Percentiles rank a stretch among this genome's conserved stretches.
phyloP scores from a whole-genome alignment of 2,113 vertebrate genomes.

The Polypterus bichir region DNA sequence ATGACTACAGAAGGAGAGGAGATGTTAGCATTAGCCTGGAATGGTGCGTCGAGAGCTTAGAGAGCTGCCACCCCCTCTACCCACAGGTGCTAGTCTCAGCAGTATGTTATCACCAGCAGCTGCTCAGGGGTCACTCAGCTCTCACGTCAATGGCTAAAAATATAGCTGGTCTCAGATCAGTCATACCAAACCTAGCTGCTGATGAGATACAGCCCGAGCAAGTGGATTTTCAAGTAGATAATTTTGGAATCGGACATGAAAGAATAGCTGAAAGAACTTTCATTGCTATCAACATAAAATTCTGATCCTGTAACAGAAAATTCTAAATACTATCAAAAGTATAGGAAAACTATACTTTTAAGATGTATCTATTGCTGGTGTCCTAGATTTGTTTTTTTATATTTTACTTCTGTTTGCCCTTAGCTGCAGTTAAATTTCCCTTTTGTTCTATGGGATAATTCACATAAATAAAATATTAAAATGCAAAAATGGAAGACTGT shows the following conservation, averaged over 20 bases:
- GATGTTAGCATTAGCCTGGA: background rate
- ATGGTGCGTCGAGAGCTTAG: background rate
- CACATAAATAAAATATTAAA: background rate
- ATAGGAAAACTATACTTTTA: no score
- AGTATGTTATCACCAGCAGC: background rate
- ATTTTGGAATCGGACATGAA: background rate
- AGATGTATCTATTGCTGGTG: no score
- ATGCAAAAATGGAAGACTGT: background rate
- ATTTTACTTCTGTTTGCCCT: background rate
- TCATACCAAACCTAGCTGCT: background rate
- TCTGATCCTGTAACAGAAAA: no score
- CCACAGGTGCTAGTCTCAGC: slow-evolving; percentile 2
- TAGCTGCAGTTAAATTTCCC: no score
- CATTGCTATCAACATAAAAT: no score
- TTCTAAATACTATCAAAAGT: no score
- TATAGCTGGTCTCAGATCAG: background rate
- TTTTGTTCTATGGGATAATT: no score
- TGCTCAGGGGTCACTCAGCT: background rate
- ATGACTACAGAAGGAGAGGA: background rate
- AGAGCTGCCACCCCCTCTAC: background rate
- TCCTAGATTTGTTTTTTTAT: background rate
- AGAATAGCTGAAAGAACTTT: background rate
- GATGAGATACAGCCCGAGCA: background rate
- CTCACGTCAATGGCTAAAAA: background rate
- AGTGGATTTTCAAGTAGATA: slow-evolving; percentile 1